phyloP scores from a whole-genome alignment of 2,113 vertebrate genomes.

The Nematolebias whitei region DNA sequence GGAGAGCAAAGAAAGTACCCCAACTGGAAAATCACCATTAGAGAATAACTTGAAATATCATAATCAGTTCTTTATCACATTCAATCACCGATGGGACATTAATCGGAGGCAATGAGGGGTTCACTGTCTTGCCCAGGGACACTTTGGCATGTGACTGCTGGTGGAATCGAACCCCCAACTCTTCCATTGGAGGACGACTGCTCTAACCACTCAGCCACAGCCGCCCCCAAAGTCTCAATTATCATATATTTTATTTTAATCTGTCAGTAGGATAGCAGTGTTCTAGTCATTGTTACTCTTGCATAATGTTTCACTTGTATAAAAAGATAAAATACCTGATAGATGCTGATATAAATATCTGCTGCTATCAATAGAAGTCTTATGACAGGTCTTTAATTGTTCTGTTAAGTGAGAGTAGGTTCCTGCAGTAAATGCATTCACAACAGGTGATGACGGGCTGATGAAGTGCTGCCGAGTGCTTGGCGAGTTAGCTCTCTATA shows the following conservation, averaged over 20 bases:
- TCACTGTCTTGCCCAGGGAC: too few species aligned
- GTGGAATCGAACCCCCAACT: too few species aligned
- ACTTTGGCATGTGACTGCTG: too few species aligned
- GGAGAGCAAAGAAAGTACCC: too few species aligned
- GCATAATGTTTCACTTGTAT: slow-evolving; percentile 16
- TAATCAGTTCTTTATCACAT: too few species aligned
- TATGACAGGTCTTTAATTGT: slow-evolving; percentile 41
- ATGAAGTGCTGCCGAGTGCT: slow-evolving; percentile 48
- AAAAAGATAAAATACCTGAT: slow-evolving; percentile 25
- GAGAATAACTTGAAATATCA: too few species aligned
- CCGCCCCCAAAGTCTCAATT: too few species aligned
- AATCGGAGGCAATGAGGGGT: too few species aligned
- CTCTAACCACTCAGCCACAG: too few species aligned
- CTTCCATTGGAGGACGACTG: too few species aligned
- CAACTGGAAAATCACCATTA: too few species aligned
- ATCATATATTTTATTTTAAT: not conserved
- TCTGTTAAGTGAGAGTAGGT: slow-evolving; percentile 19
- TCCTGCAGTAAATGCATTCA: slow-evolving; percentile 12
- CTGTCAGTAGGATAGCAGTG: not conserved
- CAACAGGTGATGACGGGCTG: slow-evolving; percentile 41
- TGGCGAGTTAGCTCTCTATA: slow-evolving; percentile 32
- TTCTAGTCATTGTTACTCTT: not conserved
- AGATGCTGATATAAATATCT: slow-evolving; percentile 32
- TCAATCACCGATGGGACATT: too few species aligned
- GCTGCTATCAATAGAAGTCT: slow-evolving; percentile 29